Evolutionary conservation across 2,888 invertebrate genomes (phyloP).

Genomic region (Mythimna lalbum): DNA sequence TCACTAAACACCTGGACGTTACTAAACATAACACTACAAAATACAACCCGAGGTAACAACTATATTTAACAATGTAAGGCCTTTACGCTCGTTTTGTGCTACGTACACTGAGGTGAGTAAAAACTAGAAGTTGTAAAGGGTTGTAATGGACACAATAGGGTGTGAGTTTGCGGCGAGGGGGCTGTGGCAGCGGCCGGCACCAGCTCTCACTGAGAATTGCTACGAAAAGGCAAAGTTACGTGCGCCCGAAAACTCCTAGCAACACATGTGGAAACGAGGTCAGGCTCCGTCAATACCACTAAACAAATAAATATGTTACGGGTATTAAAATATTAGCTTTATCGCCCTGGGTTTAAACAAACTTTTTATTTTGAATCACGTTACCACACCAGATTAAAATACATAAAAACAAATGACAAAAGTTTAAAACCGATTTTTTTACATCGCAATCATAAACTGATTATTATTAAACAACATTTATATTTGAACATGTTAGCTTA

Average conservation of each 20-base stretch:
- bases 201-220: constrained; percentile 78
- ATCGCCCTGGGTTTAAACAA: constrained; percentile 36
- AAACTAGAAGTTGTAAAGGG: constrained; percentile 79
- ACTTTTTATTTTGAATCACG: constrained; percentile 25
- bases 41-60: constrained; percentile 34
- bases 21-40: constrained; percentile 32
- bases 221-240: constrained; percentile 81
- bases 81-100: constrained; percentile 58
- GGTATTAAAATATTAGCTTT: constrained; percentile 64
- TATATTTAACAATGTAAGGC: constrained; percentile 53
- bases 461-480: constrained; percentile 31
- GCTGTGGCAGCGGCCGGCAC: constrained; percentile 72
- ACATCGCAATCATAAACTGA: constrained; percentile 27
- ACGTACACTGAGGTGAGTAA: constrained; percentile 71
- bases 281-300: constrained; percentile 71
- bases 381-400: constrained; percentile 15
- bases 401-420: constrained; percentile 20
- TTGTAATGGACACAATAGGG: constrained; percentile 80
- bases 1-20: constrained; percentile 21
- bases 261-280: constrained; percentile 76
- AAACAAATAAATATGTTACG: constrained; percentile 67
- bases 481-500: constrained; percentile 24
- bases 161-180: constrained; percentile 79
- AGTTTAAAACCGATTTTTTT: constrained; percentile 16
- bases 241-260: constrained; percentile 75